A percentile compares a stretch with the other conserved stretches of the same genome.
Conservation (phyloP, 2,113 vertebrate genomes). For the Poecile atricapillus region DNA sequence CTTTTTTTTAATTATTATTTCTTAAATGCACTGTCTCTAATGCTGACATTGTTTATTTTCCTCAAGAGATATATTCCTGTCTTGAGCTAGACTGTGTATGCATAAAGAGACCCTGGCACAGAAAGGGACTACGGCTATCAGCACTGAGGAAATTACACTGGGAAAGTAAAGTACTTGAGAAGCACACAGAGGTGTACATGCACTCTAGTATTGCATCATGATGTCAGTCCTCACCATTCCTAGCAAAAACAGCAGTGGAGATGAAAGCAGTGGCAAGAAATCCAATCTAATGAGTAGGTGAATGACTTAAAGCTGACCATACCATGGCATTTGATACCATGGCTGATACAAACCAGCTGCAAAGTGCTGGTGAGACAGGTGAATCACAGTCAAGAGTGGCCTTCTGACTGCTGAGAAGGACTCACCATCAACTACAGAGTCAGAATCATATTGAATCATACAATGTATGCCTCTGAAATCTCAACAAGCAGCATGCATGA, state of each 20-base stretch:
- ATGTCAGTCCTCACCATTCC: not conserved
- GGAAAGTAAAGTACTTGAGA: not conserved
- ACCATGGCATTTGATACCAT: not conserved
- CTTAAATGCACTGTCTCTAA: not conserved
- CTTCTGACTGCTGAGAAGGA: not conserved
- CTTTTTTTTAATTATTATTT: no score
- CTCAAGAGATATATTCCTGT: not conserved
- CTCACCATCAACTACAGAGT: not conserved
- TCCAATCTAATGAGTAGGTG: not conserved
- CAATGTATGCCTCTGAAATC: not conserved
- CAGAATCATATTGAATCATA: not conserved
- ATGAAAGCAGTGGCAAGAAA: not conserved
- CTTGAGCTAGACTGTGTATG: not conserved
- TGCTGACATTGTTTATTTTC: not conserved
- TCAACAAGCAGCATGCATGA: not conserved
- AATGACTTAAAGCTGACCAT: not conserved
- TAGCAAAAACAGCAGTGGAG: not conserved
- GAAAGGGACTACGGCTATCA: not conserved
- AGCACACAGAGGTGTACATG: not conserved
- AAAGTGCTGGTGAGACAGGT: not conserved
- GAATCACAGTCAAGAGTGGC: not conserved
- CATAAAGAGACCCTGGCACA: not conserved
- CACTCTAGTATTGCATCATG: not conserved
- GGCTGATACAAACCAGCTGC: not conserved
- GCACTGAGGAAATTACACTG: not conserved